Evolutionary conservation across 1,140 invertebrate genomes (phyloP).

Genomic region (Dendrolimus punctatus): DNA sequence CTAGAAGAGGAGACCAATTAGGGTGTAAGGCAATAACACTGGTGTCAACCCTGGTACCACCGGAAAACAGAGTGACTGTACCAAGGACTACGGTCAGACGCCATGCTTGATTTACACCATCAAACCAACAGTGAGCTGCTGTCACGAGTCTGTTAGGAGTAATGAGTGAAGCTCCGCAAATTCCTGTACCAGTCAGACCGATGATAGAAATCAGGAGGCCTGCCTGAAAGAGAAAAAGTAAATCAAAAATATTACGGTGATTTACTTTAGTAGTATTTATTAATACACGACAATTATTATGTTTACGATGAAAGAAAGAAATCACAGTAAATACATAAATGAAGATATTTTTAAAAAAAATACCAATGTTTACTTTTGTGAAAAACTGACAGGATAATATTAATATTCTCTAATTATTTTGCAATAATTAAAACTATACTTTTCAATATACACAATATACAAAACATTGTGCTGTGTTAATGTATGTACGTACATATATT

Average conservation of each 20-base stretch:
- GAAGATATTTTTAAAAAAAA: too few species aligned
- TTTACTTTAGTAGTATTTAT: too few species aligned
- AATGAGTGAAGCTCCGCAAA: slow-evolving; percentile 27
- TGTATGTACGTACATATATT: too few species aligned
- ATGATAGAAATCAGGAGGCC: slow-evolving; percentile 20
- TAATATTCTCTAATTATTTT: background rate
- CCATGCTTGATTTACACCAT: slow-evolving; percentile 20
- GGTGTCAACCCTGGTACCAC: slow-evolving; percentile 18
- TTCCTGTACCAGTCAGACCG: slow-evolving; percentile 10
- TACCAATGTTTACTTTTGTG: too few species aligned
- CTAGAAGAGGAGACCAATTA: slow-evolving; percentile 13
- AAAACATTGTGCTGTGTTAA: too few species aligned
- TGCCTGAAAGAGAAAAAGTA: slow-evolving; percentile 13
- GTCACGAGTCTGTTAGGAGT: slow-evolving; percentile 17
- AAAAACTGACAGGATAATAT: too few species aligned
- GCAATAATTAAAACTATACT: background rate
- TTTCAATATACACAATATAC: too few species aligned
- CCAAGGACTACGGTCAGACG: slow-evolving; percentile 23
- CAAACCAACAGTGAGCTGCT: slow-evolving; percentile 33
- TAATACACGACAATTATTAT: too few species aligned
- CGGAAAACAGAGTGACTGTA: slow-evolving; percentile 17
- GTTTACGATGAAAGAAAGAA: too few species aligned
- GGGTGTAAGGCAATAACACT: slow-evolving; percentile 20
- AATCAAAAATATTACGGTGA: too few species aligned
- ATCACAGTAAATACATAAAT: too few species aligned